phyloP scores from a whole-genome alignment of 2,113 vertebrate species.

The Toxostoma redivivum region DNA sequence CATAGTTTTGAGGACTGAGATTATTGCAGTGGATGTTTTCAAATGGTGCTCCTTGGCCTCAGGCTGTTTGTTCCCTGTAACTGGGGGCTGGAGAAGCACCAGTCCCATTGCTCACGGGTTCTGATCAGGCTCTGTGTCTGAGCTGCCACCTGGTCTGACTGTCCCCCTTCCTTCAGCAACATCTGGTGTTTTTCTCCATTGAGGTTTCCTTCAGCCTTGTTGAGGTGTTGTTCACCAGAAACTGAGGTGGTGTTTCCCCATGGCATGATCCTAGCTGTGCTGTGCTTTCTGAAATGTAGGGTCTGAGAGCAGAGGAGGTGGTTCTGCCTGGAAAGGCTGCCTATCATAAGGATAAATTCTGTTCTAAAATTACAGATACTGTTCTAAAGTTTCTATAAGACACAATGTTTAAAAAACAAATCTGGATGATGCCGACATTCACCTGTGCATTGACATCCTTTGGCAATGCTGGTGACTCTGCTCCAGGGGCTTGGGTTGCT shows the following conservation, averaged over 20 bases:
- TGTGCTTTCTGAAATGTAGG: not conserved
- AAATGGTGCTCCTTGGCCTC: not conserved
- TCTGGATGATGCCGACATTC: not conserved
- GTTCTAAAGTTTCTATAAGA: not conserved
- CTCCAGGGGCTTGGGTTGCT: not conserved
- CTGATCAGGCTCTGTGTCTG: not conserved
- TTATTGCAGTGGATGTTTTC: not conserved
- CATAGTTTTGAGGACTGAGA: not conserved
- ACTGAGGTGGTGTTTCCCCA: not conserved
- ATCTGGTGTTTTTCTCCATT: not conserved
- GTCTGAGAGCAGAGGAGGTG: not conserved
- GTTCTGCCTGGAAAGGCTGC: not conserved
- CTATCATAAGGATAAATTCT: not conserved
- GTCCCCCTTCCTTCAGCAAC: not conserved
- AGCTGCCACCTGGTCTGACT: not conserved
- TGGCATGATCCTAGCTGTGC: not conserved
- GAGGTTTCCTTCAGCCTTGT: not conserved
- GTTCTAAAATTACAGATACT: not conserved
- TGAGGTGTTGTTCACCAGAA: not conserved
- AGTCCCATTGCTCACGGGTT: not conserved
- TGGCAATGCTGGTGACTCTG: not conserved
- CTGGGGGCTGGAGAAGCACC: not conserved
- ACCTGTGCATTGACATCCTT: not conserved
- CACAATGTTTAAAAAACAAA: not conserved
- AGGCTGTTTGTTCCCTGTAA: not conserved